Base-by-base conservation (phyloP, 1,140 invertebrate genomes). In the Thaumatotibia leucotreta region DNA sequence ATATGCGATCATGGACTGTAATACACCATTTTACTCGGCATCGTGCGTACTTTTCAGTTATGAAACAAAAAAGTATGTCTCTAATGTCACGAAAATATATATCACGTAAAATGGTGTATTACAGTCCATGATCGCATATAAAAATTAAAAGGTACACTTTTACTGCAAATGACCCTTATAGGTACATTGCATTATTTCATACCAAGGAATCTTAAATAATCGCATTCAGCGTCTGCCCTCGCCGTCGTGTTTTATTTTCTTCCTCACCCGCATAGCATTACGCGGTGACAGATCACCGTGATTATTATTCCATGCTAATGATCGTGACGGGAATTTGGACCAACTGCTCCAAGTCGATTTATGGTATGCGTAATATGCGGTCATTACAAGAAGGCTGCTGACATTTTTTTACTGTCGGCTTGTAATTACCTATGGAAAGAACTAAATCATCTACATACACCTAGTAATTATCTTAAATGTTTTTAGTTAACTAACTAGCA, bases 231-330 rank as follows among this genome's bases (percentile, higher is more conserved):
- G 22, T 52, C 50, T n/a, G 10, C 9, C 5, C 50, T 52, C 22
- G 50, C 22, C 24, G 52, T 29, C 22, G n/a, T 52, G 50, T 27
- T 52, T 23, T 27, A 27, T 58, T 27, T 27, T 29, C 24, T 31
- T 29, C 52, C 10, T 23, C 27, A 23, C 10, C 27, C 8, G 29
- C 61, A 35, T 35, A 35, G 31, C 14, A 62, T 62, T 33, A 62
- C 32, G 52, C 31, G 61, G 61, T 62, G 61, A 62, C 29, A 33
- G 61, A 62, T 62, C 17, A 31, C 29, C 32, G 61, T 31, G 32
- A 62, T 62, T 62, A 62, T 58, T 58, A 62, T 62, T 33, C 61
- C 29, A 62, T 62, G 61, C 61, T 62, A 62, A 62, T 62, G 61
- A 62, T 32, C 61, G 61, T 20, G 61, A 45, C 39, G 39, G 39